Evolutionary conservation across 1,140 invertebrate genomes (phyloP), one percentile per base, ranked within the genome.

Genomic region (Himalopsyche phryganea): DNA sequence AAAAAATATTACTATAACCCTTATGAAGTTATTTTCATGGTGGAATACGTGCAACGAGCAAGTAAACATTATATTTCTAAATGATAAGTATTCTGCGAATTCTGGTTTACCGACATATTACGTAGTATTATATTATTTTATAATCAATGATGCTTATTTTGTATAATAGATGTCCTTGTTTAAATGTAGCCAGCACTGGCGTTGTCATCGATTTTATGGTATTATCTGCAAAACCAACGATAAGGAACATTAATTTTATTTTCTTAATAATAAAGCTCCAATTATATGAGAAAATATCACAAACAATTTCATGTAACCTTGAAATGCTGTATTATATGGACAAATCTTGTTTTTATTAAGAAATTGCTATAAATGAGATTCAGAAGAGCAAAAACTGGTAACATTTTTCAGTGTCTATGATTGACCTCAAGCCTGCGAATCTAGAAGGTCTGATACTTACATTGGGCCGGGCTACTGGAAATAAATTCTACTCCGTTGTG

Each of bases 401-500:
- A 56, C 53, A 56, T 42, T 56, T 44, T 28, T 32, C 35, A 35
- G 13, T 56, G 53, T 56, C 53, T 56, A 56, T 56, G 53, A 48
- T 56, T 56, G 53, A 56, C 53, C 53, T 56, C 53, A 56, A 56
- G 53, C 53, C 18, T 23, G 46, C 44, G 53, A 49, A 41, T 28
- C 53, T 48, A 48, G 44, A 49, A 56, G 53, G 53, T 56, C 45
- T 40, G 41, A 47, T 54, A 46, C 42, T 11, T 54, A 54, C 53
- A 17, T 56, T 56, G 53, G 53, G 53, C 53, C 53, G 53, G 53
- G 53, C 53, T 56, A 48, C 53, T 48, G 46, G 35, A 56, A 56
- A 56, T 56, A 56, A 54, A 56, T 56, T 49, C 44, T 56, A 18
- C 32, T 38, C 33, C 44, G 53, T 56, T 48, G 53, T 49, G 53